Percentiles rank a stretch among this genome's conserved stretches.
Conservation (phyloP, 1,140 invertebrate genomes). For the Asobara japonica region DNA sequence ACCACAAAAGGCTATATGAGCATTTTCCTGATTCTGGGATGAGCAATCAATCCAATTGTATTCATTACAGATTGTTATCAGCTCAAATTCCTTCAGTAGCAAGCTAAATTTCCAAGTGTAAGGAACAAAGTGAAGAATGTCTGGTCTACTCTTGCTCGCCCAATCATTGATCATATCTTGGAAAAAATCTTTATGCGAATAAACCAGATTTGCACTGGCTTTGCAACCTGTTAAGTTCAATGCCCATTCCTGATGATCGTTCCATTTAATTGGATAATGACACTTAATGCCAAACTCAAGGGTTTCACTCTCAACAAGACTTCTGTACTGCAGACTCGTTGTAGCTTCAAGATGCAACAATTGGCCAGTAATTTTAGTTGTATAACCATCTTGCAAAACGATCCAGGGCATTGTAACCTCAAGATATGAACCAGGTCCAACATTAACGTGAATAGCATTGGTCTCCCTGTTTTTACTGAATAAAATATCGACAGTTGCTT, state of each 20-base stretch:
- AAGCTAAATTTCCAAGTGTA: conserved; percentile 96
- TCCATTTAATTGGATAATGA: conserved; percentile 93
- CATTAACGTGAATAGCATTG: conserved; percentile 94
- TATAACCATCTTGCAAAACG: conserved; percentile 84
- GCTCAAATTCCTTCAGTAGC: conserved; percentile 93
- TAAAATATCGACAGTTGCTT: conserved; percentile 93
- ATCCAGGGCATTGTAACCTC: conserved; percentile 97
- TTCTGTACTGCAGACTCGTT: conserved; percentile 92
- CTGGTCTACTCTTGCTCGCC: conserved; percentile 88
- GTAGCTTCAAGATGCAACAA: conserved; percentile 93
- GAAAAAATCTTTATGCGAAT: conserved; percentile 95
- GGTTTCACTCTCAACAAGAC: conserved; percentile 92
- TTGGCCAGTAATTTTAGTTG: conserved; percentile 91
- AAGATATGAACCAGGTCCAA: conserved; percentile 92
- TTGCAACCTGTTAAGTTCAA: conserved; percentile 92
- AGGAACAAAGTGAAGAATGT: conserved; percentile 94
- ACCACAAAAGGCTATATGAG: conserved; percentile 91
- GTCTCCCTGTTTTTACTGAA: conserved; percentile 98
- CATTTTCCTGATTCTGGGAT: conserved; percentile 93
- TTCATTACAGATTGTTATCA: conserved; percentile 94
- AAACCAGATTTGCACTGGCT: conserved; percentile 90
- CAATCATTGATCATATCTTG: conserved; percentile 97
- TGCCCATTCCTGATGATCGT: conserved; percentile 93
- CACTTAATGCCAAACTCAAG: conserved; percentile 89
- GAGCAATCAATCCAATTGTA: conserved; percentile 99